phyloP scores from a whole-genome alignment of 2,113 vertebrate genomes.

The Oreochromis spilurus region DNA sequence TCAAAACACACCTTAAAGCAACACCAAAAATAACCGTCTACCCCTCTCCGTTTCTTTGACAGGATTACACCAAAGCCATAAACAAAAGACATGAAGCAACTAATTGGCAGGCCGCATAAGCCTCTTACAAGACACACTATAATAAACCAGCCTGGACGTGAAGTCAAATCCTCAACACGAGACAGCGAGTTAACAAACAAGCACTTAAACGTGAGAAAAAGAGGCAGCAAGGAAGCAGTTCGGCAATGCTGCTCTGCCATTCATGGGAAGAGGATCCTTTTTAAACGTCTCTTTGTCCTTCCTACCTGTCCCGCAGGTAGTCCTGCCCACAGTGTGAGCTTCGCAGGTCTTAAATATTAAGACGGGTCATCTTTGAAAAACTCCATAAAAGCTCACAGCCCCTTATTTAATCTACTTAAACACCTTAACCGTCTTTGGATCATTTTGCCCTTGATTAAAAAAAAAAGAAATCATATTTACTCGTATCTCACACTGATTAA shows the following conservation, averaged over 20 bases:
- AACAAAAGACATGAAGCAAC: slow-evolving; percentile 55
- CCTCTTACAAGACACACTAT: slow-evolving; percentile 47
- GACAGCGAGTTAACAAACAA: slow-evolving; percentile 32
- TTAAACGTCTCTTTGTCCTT: neutral
- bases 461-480: neutral
- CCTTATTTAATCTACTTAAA: neutral
- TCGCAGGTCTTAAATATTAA: neutral
- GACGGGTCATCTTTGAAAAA: neutral
- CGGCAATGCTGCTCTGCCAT: neutral
- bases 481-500: neutral
- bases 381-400: neutral
- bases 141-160: slow-evolving; percentile 38
- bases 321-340: neutral
- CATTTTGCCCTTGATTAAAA: neutral
- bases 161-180: slow-evolving; percentile 34
- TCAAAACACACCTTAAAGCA: slow-evolving; percentile 10
- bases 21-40: neutral
- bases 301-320: slow-evolving; percentile 63
- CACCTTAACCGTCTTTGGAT: slow-evolving; percentile 21
- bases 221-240: slow-evolving; percentile 17
- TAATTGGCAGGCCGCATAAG: slow-evolving; percentile 41
- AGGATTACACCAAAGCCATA: slow-evolving; percentile 51
- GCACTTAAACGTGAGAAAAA: slow-evolving; percentile 37
- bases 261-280: neutral
- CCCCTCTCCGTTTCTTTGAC: slow-evolving; percentile 27